Base-by-base conservation (phyloP, 2,888 invertebrate genomes). In the Agrenia bidenticulata region DNA sequence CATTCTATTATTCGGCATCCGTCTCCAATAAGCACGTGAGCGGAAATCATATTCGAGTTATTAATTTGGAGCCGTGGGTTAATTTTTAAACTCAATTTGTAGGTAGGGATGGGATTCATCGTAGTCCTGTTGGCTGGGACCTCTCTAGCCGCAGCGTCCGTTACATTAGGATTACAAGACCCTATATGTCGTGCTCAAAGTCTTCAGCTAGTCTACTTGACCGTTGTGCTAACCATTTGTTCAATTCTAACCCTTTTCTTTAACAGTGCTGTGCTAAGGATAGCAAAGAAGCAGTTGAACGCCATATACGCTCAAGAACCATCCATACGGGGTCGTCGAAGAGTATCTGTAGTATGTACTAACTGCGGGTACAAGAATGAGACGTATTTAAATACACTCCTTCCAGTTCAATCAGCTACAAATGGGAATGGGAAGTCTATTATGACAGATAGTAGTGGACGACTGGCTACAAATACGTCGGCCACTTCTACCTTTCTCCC, bases 321-420 rank as follows among this genome's bases (percentile, higher is more conserved):
- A 2, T 56, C 66, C 9, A 32, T 64, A 4, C 55, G 57, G 7
- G 59, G 64, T 27, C 66, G 66, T 11, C 67, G 74, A n/a, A 54
- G 73, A 45, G 73, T 76, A 5, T 76, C 76, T 1, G 70, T 76
- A 11, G 69, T 75, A 2, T 76, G 76, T 49, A 69, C 75, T 1
- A 75, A 76, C 27, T 76, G 76, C 57, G 76, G 76, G 2, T 73
- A 68, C 59, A 73, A 72, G 26, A 77, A 73, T 60, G 73, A 76
- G 26, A 75, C 77, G 11, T 75, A 67, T 58, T 69, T 75, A 15
- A 76, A 73, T 26, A 70, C 74, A 2, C 66, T 74, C 1, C 23
- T 67, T 9, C 65, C 67, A 13, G 24, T 49, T 17, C 9, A 42
- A 17, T 27, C 60, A 17, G 17, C 60, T n/a, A 1, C 49, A 1